Base-by-base conservation (phyloP, 2,113 vertebrate species). In the Pandion haliaetus region DNA sequence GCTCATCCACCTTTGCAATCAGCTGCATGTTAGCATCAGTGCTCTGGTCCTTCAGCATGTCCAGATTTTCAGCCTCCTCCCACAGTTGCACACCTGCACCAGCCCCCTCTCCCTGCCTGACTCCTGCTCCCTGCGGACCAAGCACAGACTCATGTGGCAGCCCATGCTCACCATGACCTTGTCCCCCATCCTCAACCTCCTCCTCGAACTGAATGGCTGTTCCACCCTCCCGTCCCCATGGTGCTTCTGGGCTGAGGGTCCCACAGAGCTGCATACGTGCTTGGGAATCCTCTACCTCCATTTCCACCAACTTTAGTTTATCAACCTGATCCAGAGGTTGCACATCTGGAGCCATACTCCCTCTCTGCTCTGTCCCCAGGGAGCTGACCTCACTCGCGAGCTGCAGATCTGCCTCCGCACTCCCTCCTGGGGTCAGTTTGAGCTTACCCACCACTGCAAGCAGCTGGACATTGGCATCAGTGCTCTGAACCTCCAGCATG, bases 351-450 rank as follows among this genome's bases (percentile, higher is more conserved):
- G 2, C 10, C 42, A 38, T 0, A 0, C 1, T 50, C 45, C 32
- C 54, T 45, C 28, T 59, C 24, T 84, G 52, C 40, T 67, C 59
- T 34, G n/a, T 18, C 0, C 4, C 36, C 1, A 0, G 1, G 44
- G 50, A 50, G 2, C 7, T 4, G 5, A 12, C 8, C 23, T 59
- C 12, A 1, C 6, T 25, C 45, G 2, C 0, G 19, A 2, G 34
- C 45, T 73, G 67, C 45, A 61, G 34, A 29, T 52, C 78, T 74
- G 34, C 2, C 31, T n/a, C 59, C 1, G 4, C 26, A 38, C 14
- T 26, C 8, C 28, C 32, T 65, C 10, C 82, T 3, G 5, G 16
- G 26, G 5, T 9, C 12, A 12, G 1, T 34, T 4, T 7, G 19
- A 57, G 32, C 32, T 76, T 26, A 1, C 4, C 23, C 14, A 3